Conservation (phyloP, 2,113 vertebrate species). For the Petrocephalus microphthalmus region DNA sequence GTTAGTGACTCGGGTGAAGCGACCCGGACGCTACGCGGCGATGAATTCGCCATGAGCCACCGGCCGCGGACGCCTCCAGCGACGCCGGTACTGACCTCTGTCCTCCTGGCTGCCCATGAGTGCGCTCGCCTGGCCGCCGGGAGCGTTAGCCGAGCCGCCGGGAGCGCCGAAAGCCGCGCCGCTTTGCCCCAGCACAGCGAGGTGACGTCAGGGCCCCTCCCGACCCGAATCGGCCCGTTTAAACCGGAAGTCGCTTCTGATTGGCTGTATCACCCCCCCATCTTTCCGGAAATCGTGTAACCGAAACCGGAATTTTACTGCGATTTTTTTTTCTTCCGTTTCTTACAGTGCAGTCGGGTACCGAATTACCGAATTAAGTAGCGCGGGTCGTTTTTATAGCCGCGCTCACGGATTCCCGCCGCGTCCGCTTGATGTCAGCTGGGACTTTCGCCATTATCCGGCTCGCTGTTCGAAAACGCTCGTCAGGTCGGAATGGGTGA, state of each 20-base stretch:
- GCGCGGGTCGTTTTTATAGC: not conserved
- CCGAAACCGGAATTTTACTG: not conserved
- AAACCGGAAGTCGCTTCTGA: conserved; percentile 50
- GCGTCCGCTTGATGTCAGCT: not conserved
- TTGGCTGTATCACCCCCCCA: conserved; percentile 52
- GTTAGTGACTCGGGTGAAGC: not conserved
- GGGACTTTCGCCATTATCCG: not conserved
- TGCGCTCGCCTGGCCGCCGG: conserved; percentile 16
- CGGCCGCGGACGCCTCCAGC: too few relatives aligned
- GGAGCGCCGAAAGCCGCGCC: not conserved
- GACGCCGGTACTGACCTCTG: conserved; percentile 50
- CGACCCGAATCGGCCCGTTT: conserved; percentile 40
- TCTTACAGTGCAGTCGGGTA: not conserved
- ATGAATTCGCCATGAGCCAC: too few relatives aligned
- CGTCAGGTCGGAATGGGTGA: not conserved
- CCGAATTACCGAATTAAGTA: not conserved
- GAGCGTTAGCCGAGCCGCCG: not conserved
- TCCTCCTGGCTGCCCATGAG: conserved; percentile 66
- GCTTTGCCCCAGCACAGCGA: not conserved
- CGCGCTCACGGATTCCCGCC: not conserved
- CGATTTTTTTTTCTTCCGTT: not conserved
- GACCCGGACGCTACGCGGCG: not conserved
- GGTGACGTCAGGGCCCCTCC: not conserved
- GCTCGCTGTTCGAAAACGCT: not conserved
- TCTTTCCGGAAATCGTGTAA: conserved; percentile 55